Conservation (phyloP, 2,888 invertebrate species). For the Buathra laborator region DNA sequence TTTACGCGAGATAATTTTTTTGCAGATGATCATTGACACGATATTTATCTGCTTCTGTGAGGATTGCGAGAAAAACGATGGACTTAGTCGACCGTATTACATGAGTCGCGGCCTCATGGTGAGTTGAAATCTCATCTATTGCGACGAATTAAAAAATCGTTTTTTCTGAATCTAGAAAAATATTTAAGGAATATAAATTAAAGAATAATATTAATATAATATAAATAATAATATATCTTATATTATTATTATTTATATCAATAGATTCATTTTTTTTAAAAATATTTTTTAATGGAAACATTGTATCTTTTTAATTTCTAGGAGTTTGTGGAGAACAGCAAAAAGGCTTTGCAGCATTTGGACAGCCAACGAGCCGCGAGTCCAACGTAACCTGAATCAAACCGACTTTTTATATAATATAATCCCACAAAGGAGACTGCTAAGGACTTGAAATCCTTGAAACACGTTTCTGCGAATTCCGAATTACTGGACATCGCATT, state of each 20-base stretch:
- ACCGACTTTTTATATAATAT: conserved; percentile 8
- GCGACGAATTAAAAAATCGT: neutral
- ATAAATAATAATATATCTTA: no score
- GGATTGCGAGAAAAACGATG: conserved; percentile 89
- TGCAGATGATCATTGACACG: conserved; percentile 90
- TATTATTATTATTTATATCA: no score
- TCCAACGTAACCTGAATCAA: conserved; percentile 54
- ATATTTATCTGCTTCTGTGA: conserved; percentile 90
- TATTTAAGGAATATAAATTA: neutral
- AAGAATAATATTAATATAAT: no score
- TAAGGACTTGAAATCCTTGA: conserved; percentile 40
- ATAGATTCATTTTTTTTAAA: no score
- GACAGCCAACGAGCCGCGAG: conserved; percentile 68
- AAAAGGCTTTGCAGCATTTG: conserved; percentile 84
- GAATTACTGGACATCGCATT: neutral
- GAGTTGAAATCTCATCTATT: conserved; percentile 73
- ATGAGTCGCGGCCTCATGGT: conserved; percentile 89
- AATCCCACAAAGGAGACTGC: conserved; percentile 42
- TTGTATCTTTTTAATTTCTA: conserved; percentile 71
- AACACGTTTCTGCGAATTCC: conserved; percentile 14
- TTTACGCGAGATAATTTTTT: conserved; percentile 58
- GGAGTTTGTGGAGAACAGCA: conserved; percentile 88
- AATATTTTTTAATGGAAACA: neutral
- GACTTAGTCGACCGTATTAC: conserved; percentile 87
- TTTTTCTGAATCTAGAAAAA: neutral